phyloP scores from a whole-genome alignment of 2,888 invertebrate species.

The Diarsia dahlii region DNA sequence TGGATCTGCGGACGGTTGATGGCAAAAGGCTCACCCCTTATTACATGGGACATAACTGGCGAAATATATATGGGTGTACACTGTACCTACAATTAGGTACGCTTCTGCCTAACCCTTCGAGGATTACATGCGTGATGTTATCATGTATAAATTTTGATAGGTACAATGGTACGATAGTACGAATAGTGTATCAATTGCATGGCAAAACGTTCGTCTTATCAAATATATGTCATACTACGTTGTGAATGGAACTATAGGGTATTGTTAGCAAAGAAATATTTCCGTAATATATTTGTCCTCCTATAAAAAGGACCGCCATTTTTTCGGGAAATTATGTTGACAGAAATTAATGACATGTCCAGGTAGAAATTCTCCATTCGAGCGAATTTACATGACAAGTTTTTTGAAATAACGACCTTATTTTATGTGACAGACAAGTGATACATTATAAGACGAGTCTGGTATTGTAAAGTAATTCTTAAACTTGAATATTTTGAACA shows the following conservation, averaged over 20 bases:
- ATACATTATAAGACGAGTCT: neutral
- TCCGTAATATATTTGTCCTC: conserved; percentile 3
- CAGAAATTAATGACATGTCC: conserved; percentile 48
- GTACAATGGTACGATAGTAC: too few species aligned
- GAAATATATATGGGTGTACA: too few species aligned
- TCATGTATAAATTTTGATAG: neutral
- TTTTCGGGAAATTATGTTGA: conserved; percentile 36
- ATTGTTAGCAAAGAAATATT: conserved; percentile 8
- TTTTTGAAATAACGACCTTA: conserved; percentile 25
- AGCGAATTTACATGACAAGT: conserved; percentile 12
- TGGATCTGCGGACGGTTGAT: too few species aligned
- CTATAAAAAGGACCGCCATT: conserved; percentile 1
- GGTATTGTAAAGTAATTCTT: neutral
- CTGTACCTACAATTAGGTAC: too few species aligned
- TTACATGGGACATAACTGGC: too few species aligned
- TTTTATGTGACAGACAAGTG: conserved; percentile 3
- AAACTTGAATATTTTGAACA: neutral
- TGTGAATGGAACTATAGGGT: neutral
- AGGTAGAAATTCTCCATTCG: conserved; percentile 19
- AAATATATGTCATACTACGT: neutral
- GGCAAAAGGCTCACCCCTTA: too few species aligned
- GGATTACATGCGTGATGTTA: too few species aligned
- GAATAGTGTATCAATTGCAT: too few species aligned
- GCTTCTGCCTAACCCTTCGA: too few species aligned
- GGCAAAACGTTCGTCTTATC: neutral